phyloP scores from a whole-genome alignment of 1,140 invertebrate genomes.

The Pristionchus pacificus region DNA sequence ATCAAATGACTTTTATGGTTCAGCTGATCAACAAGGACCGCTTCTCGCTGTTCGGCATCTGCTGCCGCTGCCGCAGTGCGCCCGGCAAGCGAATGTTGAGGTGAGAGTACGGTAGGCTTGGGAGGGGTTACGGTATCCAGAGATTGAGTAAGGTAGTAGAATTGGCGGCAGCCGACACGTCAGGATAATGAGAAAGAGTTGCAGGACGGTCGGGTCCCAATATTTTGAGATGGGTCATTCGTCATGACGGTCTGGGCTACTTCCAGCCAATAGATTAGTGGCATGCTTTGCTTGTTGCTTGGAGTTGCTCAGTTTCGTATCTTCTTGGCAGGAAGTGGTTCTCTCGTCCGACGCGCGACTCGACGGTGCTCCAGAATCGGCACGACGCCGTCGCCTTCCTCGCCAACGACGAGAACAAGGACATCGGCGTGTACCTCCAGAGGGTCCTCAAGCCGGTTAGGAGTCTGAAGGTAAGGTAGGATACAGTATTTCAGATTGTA shows the following conservation, averaged over 20 bases:
- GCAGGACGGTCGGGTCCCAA: slow-evolving; percentile 27
- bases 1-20: no score
- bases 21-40: slow-evolving; percentile 1
- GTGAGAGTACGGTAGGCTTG: no score
- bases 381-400: slow-evolving; percentile 50
- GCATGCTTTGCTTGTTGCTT: neutral
- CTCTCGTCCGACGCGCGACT: slow-evolving; percentile 40
- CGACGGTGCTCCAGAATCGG: slow-evolving; percentile 34
- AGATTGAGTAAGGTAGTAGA: neutral
- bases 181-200: no score
- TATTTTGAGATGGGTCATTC: no score
- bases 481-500: no score
- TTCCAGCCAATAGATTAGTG: no score
- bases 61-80: slow-evolving; percentile 27
- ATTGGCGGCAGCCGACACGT: neutral
- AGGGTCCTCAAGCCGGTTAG: slow-evolving; percentile 34
- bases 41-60: slow-evolving; percentile 14
- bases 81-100: slow-evolving; percentile 21
- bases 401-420: slow-evolving; percentile 1
- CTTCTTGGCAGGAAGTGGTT: slow-evolving; percentile 46
- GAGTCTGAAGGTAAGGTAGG: slow-evolving; percentile 37
- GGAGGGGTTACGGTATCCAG: no score
- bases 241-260: no score
- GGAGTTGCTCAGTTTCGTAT: no score
- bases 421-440: slow-evolving; percentile 19